Evolutionary conservation across 2,113 vertebrate species (phyloP).

Genomic region (Herpailurus yagouaroundi): DNA sequence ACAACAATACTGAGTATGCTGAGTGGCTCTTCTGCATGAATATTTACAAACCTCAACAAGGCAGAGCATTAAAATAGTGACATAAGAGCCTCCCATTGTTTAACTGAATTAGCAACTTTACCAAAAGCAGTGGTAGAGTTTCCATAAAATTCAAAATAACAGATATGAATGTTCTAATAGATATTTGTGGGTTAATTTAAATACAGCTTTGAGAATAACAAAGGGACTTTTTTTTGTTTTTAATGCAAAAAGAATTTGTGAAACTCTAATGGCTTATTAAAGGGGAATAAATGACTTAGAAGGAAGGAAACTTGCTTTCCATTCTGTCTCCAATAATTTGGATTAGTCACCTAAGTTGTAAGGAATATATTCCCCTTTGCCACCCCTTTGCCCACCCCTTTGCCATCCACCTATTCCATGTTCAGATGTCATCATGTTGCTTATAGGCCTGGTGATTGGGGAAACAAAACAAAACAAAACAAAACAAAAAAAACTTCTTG

Average conservation of each 20-base stretch:
- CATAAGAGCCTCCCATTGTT: neutral
- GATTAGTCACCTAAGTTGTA: neutral
- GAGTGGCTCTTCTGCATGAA: neutral
- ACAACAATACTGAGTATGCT: neutral
- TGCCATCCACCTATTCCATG: neutral
- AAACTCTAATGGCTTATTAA: neutral
- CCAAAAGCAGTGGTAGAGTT: neutral
- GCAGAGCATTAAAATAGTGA: neutral
- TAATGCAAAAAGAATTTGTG: neutral
- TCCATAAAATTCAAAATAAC: neutral
- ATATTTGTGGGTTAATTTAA: neutral
- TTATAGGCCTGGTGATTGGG: neutral
- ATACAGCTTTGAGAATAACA: neutral
- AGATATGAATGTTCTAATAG: neutral
- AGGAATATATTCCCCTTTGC: neutral
- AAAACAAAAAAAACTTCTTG: neutral
- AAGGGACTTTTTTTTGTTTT: neutral
- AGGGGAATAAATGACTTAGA: neutral
- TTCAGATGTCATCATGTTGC: neutral
- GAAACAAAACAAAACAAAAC: neutral
- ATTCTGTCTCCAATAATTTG: neutral
- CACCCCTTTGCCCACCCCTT: neutral
- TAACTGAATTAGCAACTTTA: neutral
- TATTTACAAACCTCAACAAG: neutral
- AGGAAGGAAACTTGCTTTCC: neutral